Percentiles rank a stretch among this genome's conserved stretches.
These are phyloP conservation scores for Chrysocyon brachyurus DNA, from an alignment of 2,797 vertebrate species.

Conservation along the genomic window DNA sequence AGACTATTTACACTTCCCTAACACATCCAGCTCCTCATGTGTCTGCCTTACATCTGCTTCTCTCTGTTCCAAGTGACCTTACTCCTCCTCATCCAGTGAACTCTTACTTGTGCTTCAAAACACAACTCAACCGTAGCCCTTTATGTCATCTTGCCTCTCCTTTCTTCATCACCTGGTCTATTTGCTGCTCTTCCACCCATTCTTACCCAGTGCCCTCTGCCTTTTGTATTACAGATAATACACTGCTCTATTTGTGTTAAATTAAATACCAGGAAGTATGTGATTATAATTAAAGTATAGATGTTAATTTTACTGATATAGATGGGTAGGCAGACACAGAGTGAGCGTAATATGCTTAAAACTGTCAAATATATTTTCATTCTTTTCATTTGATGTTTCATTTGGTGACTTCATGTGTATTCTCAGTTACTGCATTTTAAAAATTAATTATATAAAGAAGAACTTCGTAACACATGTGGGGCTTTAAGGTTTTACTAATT, in stretches of 20 bases:
- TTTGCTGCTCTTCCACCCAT: neutral
- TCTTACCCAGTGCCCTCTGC: neutral
- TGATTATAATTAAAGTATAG: neutral
- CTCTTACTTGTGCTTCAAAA: neutral
- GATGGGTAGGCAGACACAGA: neutral
- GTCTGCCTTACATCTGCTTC: neutral
- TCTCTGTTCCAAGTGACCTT: neutral
- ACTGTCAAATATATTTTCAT: neutral
- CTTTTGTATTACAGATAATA: neutral
- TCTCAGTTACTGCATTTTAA: slow-evolving; percentile 4
- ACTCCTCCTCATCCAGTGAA: neutral
- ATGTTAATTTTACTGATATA: neutral
- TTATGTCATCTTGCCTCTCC: neutral
- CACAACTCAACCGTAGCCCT: neutral
- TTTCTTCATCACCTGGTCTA: neutral
- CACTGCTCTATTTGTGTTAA: neutral
- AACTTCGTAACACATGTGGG: neutral
- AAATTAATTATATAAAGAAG: neutral
- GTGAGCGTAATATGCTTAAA: neutral
- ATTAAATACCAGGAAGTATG: neutral
- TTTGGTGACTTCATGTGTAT: neutral
- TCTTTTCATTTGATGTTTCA: neutral
- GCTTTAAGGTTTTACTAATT: neutral
- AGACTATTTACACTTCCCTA: neutral
- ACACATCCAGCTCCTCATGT: neutral